phyloP scores from a whole-genome alignment of 2,113 vertebrate genomes.

The Barnardius zonarius region DNA sequence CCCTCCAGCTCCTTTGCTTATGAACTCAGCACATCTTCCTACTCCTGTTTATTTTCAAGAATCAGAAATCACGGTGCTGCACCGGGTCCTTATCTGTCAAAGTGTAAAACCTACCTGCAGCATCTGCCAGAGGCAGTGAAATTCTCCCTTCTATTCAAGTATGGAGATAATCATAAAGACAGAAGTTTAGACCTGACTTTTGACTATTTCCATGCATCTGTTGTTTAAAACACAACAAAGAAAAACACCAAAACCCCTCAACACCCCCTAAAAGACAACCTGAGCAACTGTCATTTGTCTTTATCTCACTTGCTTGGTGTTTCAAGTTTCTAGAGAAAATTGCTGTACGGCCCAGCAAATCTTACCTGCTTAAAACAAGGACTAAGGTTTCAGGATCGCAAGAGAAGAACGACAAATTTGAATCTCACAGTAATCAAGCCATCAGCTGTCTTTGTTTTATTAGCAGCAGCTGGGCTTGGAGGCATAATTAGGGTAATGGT shows the following conservation, averaged over 20 bases:
- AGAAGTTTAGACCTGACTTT: not conserved
- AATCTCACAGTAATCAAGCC: conserved; percentile 42
- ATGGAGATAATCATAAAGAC: not conserved
- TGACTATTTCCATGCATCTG: not conserved
- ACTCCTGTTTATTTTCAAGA: not conserved
- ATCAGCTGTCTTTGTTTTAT: conserved; percentile 56
- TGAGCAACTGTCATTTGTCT: not conserved
- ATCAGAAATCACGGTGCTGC: not conserved
- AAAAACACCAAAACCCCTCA: not conserved
- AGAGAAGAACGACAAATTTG: conserved; percentile 20
- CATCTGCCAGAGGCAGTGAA: not conserved
- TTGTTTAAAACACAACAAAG: not conserved
- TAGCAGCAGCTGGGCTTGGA: conserved; percentile 34
- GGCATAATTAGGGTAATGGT: conserved; percentile 54
- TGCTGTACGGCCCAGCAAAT: not conserved
- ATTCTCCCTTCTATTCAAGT: not conserved
- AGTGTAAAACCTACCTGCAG: not conserved
- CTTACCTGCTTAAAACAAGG: not conserved
- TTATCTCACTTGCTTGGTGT: not conserved
- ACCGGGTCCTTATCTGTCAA: not conserved
- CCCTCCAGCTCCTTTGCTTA: not conserved
- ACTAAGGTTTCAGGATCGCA: not conserved
- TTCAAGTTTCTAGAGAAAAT: not conserved
- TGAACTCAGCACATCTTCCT: not conserved
- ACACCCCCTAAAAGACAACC: not conserved